Evolutionary conservation across 2,797 vertebrate genomes (phyloP).

Genomic region (Chiloscyllium punctatum): DNA sequence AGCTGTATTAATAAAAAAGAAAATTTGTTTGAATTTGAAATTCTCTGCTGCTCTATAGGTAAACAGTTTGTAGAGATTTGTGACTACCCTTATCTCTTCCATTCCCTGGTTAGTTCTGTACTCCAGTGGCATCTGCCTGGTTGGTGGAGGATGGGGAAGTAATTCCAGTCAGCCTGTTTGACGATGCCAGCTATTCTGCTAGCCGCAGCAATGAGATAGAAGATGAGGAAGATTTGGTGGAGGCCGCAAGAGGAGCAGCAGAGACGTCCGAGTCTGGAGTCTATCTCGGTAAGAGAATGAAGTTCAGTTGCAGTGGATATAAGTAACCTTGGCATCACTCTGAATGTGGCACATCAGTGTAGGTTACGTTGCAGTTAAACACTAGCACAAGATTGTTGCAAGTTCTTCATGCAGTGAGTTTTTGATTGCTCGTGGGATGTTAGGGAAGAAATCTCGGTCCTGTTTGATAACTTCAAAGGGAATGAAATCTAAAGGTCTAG

Average conservation of each 20-base stretch:
- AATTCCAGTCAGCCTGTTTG: conserved; percentile 88
- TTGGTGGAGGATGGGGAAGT: conserved; percentile 87
- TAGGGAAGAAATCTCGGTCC: not conserved
- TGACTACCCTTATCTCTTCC: not conserved
- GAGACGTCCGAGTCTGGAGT: conserved; percentile 88
- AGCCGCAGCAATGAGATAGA: conserved; percentile 57
- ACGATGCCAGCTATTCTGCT: conserved; percentile 78
- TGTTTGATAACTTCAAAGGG: not conserved
- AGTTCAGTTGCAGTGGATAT: not conserved
- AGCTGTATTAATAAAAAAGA: not conserved
- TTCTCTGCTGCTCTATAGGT: not conserved
- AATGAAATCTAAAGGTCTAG: not conserved
- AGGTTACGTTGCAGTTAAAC: too few relatives aligned
- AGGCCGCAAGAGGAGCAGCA: conserved; percentile 70
- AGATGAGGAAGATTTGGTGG: conserved; percentile 72
- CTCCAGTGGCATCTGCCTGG: conserved; percentile 94
- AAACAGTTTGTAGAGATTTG: not conserved
- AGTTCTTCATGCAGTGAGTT: not conserved
- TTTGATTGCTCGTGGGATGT: not conserved
- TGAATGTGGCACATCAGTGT: not conserved
- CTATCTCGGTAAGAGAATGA: conserved; percentile 71
- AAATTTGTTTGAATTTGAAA: not conserved
- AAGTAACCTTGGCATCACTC: not conserved
- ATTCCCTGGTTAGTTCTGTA: conserved; percentile 73
- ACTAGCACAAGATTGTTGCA: too few relatives aligned